Evolutionary conservation across 2,797 vertebrate species (phyloP).

Genomic region (Echiichthys vipera): DNA sequence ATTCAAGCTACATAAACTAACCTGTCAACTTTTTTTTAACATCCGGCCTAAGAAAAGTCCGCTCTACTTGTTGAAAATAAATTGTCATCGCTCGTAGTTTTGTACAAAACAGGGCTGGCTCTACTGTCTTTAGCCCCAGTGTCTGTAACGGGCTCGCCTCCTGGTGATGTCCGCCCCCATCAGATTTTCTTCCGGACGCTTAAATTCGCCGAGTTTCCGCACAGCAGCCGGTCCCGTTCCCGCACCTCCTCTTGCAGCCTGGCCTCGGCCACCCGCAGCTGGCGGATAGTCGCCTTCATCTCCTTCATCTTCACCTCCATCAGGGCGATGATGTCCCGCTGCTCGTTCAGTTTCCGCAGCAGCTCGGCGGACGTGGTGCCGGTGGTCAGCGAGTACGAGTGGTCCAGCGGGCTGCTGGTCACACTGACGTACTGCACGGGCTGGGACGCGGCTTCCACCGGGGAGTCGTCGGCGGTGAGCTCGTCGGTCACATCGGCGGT

Average conservation of each 20-base stretch:
- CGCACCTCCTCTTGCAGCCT: conserved; percentile 94
- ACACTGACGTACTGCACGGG: conserved; percentile 75
- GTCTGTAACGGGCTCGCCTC: conserved; percentile 34
- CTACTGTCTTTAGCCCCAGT: conserved; percentile 29
- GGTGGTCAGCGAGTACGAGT: conserved; percentile 95
- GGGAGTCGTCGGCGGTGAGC: conserved; percentile 37
- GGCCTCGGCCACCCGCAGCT: conserved; percentile 91
- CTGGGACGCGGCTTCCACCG: conserved; percentile 45
- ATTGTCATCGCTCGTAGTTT: conserved; percentile 66
- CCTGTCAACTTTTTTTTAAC: conserved; percentile 30
- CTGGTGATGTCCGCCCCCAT: conserved; percentile 28
- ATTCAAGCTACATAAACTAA: conserved; percentile 62
- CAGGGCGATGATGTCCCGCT: conserved; percentile 96
- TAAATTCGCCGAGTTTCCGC: conserved; percentile 49
- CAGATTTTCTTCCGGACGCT: conserved; percentile 85
- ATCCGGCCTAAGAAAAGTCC: conserved; percentile 40
- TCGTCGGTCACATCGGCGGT: conserved; percentile 55
- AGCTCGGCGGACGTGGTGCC: conserved; percentile 95
- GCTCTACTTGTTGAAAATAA: conserved; percentile 65
- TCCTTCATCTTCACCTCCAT: conserved; percentile 99
- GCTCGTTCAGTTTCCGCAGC: conserved; percentile 95
- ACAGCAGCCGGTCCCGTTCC: conserved; percentile 91
- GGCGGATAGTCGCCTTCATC: conserved; percentile 96
- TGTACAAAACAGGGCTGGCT: conserved; percentile 67
- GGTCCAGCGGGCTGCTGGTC: conserved; percentile 86